phyloP scores from a whole-genome alignment of 2,888 invertebrate species.

The Sabellastarte sp. region DNA sequence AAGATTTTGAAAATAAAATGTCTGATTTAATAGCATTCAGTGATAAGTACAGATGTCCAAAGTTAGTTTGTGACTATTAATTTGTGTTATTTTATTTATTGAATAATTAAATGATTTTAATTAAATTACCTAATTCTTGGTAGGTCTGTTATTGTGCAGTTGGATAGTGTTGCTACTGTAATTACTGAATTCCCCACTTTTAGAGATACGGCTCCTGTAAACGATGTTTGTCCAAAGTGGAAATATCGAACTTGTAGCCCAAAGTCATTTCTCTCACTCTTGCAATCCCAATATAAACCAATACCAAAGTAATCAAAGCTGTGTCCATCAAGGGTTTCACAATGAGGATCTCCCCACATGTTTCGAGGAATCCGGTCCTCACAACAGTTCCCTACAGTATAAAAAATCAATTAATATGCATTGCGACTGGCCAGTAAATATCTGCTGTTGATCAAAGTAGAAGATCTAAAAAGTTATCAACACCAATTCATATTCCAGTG shows the following conservation, averaged over 20 bases:
- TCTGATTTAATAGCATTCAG: no score
- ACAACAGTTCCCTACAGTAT: neutral
- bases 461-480: no score
- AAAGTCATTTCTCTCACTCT: neutral
- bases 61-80: no score
- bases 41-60: no score
- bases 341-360: conserved; percentile 3
- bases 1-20: no score
- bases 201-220: neutral
- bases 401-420: neutral
- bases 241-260: neutral
- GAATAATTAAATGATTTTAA: no score
- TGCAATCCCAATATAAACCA: conserved; percentile 1
- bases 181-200: conserved; percentile 1
- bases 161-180: neutral
- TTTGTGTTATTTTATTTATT: no score
- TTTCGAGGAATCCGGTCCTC: neutral
- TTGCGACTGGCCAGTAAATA: no score
- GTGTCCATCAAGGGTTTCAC: neutral
- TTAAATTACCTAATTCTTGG: neutral
- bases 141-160: neutral
- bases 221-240: conserved; percentile 1
- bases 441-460: no score
- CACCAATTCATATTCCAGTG: no score
- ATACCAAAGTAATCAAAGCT: conserved; percentile 4